Percentiles rank a stretch among this genome's conserved stretches.
Conservation (phyloP, 2,797 vertebrate genomes). For the Molothrus aeneus region DNA sequence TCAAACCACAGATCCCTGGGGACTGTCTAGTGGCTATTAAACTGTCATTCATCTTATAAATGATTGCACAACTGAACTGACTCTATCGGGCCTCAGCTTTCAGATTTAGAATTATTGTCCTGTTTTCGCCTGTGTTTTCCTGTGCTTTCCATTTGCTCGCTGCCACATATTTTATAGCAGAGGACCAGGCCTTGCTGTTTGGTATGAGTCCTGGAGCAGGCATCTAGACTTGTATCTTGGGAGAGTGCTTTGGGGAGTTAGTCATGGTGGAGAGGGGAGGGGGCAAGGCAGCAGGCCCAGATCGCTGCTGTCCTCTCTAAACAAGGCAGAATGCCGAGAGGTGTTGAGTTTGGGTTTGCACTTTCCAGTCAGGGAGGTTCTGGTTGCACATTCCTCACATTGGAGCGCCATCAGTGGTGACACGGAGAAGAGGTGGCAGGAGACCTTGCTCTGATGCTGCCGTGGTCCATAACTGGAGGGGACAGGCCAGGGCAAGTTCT, state of each 20-base stretch:
- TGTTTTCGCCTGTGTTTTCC: conserved; percentile 71
- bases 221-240: conserved; percentile 39
- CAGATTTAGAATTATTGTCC: conserved; percentile 74
- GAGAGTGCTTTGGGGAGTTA: conserved; percentile 43
- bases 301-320: background rate
- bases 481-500: background rate
- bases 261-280: conserved; percentile 15
- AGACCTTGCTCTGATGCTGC: background rate
- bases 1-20: conserved; percentile 73
- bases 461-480: fast-evolving
- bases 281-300: background rate
- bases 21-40: conserved; percentile 77
- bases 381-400: fast-evolving
- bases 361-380: background rate
- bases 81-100: conserved; percentile 72
- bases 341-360: background rate
- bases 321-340: background rate
- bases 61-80: conserved; percentile 76
- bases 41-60: conserved; percentile 80
- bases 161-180: conserved; percentile 56
- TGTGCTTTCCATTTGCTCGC: conserved; percentile 64
- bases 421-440: background rate
- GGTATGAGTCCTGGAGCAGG: background rate
- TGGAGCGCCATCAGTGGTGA: background rate
- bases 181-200: background rate